Base-by-base conservation (phyloP, 2,797 vertebrate species). In the Pangasius sanitwongsei region DNA sequence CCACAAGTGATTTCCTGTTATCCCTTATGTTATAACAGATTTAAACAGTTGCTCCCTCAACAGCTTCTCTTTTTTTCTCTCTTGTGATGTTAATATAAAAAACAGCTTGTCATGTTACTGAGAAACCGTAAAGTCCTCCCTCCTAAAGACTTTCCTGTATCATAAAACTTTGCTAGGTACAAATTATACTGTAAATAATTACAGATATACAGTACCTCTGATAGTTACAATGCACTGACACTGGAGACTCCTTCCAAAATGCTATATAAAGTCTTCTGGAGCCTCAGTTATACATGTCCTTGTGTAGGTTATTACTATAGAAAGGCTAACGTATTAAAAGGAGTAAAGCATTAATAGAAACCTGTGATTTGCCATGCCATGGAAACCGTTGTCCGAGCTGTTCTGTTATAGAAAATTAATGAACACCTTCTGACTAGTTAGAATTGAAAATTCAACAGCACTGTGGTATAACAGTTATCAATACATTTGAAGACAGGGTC, bases 241-340 rank as follows among this genome's bases (percentile, higher is more conserved):
- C 13, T 67, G 61, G 44, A 44, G 37, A 83, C 57, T 63, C 81
- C 61, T 67, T 83, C 16, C 41, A 83, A 65, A 83, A 65, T 16
- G 23, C 55, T 23, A 57, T 18, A 34, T 37, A 81, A 25, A 59
- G 44, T 53, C 48, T 53, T 2, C 13, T 53, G 13, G 48, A 78
- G 11, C 34, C 31, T 82, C 23, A 61, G 4, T 11, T 37, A 25
- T 37, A 59, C 20, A 25, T 61, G 57, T 34, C 53, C 2, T 34
- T 59, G 31, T 82, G 12, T 83, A 63, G 20, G 5, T 83, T 65
- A n/a, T 65, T 83, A 48, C 59, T 12, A 57, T 31, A 59, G 55
- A 82, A 28, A 41, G 2, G 31, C 23, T 12, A 23, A 13, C 0
- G 0, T 37, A 7, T 37, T 82, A 25, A 82, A 82, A 82, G 11